Base-by-base conservation (phyloP, 2,113 vertebrate species). In the Hyaena hyaena region DNA sequence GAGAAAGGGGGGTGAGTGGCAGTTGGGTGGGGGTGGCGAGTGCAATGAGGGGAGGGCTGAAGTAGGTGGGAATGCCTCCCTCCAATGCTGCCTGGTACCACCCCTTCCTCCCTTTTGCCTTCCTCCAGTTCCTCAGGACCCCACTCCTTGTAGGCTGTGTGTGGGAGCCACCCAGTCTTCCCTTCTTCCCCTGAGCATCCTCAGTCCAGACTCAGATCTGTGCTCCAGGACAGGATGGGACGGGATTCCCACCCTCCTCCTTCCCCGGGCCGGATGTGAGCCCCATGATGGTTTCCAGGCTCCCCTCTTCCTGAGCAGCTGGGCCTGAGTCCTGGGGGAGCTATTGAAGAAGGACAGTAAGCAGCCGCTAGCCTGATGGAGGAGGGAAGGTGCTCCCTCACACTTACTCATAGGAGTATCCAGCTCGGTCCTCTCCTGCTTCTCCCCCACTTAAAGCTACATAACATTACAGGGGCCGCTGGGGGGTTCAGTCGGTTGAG, bases 91-190 rank as follows among this genome's bases (percentile, higher is more conserved):
- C 1, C 6, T 24, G 19, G 85, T 21, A 48, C 39, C 10, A 6
- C 2, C 19, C 28, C 68, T 53, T 17, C 68, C 48, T 15, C 58
- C 28, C 14, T 12, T 15, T 48, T 1, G 35, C n/a, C 35, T 24
- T 2, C n/a, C 17, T 65, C 68, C 24, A 1, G 2, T 16, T 69
- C 16, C 55, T 73, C 21, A 15, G 7, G 2, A 33, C 10, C 1
- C 26, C 45, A 61, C 65, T n/a, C 3, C 2, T 1, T 3, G 11
- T 1, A 0, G 33, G 19, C 19, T 23, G 4, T 10, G 2, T 39
- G 35, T 19, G 53, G 58, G 65, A 73, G 74, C 55, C 31, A 3
- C 15, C 17, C 28, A 24, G 4, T 17, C 26, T 7, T 14, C 26
- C 63, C 69, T 61, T 43, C 48, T 35, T n/a, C 43, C 23, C 39